Base-by-base conservation (phyloP, 2,113 vertebrate genomes). In the Chaenocephalus aceratus region DNA sequence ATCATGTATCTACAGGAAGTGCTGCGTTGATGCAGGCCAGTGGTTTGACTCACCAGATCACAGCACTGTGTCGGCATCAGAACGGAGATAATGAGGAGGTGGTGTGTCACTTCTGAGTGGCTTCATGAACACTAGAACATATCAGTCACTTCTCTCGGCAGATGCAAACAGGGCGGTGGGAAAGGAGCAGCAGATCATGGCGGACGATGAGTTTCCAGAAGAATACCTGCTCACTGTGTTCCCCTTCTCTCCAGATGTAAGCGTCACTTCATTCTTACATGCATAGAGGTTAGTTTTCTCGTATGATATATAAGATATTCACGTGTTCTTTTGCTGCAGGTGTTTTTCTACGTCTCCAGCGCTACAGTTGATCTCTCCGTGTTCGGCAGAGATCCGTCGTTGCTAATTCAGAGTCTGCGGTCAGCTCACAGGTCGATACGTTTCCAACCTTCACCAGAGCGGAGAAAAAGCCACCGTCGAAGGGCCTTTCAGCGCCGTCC, bases 191-290 rank as follows among this genome's bases (percentile, higher is more conserved):
- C 90, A 92, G 2, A 11, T 85, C 10, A 78, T 93, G 87, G 44
- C 1, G 10, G 91, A 91, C 13, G 1, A 10, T 0, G 61, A 87
- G 84, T 88, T 93, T 72, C 66, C 74, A 13, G 1, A 74, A 4
- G 52, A 62, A 5, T 89, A 83, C 48, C 2, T 9, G 6, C 76
- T 91, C n/a, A 92, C 90, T 0, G 90, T 93, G 67, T 91, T 88
- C 56, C 86, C 70, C 34, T 92, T 91, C 51, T 85, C 34, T 5
- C 49, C 12, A 58, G 89, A 92, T 12, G 92, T 91, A 72, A 78
- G 91, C 84, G 18, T 6, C 21, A 5, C 3, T 65, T 11, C 23
- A n/a, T n/a, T 6, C 21, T 46, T 12, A 0, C 26, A 6, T 26
- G 54, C 6, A 6, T 6, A 41, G 36, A 1, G 36, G 6, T 5